A percentile compares a stretch with the other conserved stretches of the same genome.
Evolutionary conservation across 1,140 invertebrate species (phyloP).

Genomic region (Calephelis virginiensis): DNA sequence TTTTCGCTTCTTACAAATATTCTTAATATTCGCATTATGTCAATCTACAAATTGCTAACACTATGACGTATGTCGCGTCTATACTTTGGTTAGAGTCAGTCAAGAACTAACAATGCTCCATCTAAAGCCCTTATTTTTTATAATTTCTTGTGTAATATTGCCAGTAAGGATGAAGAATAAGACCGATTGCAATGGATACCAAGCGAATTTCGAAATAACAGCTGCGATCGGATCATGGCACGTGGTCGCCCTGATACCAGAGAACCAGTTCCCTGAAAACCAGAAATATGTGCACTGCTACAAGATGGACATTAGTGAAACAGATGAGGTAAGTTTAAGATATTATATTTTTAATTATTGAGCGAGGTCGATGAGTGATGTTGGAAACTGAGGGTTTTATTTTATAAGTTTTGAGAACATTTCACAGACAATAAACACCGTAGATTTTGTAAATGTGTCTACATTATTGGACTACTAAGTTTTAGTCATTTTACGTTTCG

Average conservation of each 20-base stretch:
- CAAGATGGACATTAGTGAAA: constrained; percentile 61
- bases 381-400: no score
- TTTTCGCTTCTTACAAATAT: no score
- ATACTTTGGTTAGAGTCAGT: neutral
- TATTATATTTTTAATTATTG: no score
- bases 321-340: constrained; percentile 50
- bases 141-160: neutral
- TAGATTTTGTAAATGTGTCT: no score
- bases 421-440: no score
- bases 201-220: constrained; percentile 53
- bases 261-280: constrained; percentile 49
- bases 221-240: constrained; percentile 52
- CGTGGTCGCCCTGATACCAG: constrained; percentile 59
- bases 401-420: no score
- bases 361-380: no score
- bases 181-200: constrained; percentile 41
- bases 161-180: constrained; percentile 2
- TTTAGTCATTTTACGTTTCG: no score
- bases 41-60: neutral
- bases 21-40: no score
- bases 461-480: no score
- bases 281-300: constrained; percentile 47
- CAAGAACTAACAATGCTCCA: neutral
- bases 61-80: neutral
- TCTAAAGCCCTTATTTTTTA: neutral